Conservation (phyloP, 53 echinoderm and acorn worm species). For the Holothuria scabra region DNA sequence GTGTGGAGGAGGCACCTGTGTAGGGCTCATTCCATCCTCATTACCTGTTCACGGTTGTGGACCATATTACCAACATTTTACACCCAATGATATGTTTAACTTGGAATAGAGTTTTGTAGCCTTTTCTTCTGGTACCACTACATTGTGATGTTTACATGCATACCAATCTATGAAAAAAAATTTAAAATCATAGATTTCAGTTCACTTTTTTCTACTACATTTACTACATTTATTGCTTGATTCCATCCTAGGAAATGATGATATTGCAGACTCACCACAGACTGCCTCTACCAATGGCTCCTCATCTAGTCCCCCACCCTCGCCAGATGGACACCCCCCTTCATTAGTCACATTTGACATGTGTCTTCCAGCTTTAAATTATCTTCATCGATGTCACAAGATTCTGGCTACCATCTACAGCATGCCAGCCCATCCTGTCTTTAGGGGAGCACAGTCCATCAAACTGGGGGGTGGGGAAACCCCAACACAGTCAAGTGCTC, state of each 20-base stretch:
- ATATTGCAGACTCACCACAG: conserved; percentile 53
- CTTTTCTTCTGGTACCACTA: no score
- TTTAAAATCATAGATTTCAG: neutral
- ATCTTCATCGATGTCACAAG: conserved; percentile 96
- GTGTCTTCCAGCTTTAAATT: conserved; percentile 93
- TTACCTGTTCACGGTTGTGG: no score
- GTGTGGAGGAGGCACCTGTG: no score
- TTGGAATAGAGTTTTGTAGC: no score
- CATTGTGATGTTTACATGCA: no score
- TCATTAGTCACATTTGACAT: conserved; percentile 70
- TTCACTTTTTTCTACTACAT: neutral
- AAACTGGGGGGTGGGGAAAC: conserved; percentile 68
- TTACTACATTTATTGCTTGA: no score
- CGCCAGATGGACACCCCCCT: conserved; percentile 40
- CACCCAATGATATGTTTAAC: no score
- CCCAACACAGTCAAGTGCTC: conserved; percentile 34
- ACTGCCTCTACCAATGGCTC: conserved; percentile 62
- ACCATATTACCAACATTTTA: no score
- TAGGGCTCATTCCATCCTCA: no score
- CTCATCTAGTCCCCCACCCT: conserved; percentile 33
- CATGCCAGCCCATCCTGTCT: conserved; percentile 90
- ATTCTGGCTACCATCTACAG: conserved; percentile 93
- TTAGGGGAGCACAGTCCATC: conserved; percentile 92
- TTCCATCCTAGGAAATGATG: conserved; percentile 54
- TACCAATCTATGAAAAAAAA: no score